Evolutionary conservation across 2,113 vertebrate species (phyloP), one percentile per base, ranked within the genome.

Genomic region (Peromyscus maniculatus): DNA sequence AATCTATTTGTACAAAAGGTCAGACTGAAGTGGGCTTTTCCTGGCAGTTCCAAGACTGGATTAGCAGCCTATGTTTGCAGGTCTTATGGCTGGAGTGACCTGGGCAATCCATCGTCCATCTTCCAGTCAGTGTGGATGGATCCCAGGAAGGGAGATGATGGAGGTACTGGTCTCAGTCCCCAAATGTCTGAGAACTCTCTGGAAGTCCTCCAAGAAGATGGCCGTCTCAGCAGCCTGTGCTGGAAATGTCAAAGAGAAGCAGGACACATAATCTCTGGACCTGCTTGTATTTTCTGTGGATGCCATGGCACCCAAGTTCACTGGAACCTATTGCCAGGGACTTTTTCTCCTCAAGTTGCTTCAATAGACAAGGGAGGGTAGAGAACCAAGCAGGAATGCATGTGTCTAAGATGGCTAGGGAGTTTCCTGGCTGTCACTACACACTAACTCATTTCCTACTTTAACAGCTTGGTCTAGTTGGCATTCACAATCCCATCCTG

Each of bases 351-450:
- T 83, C 21, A 0, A 36, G 33, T 80, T 74, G 94, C 80, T 28
- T 93, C 83, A 57, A 19, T 77, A 62, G 87, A 80, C 55, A 88
- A 55, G 7, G 16, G 24, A 94, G 78, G 91, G 91, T 91, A 92
- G 86, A 93, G 39, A 71, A 87, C 46, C 46, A 84, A 92, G 33
- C 17, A 86, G 78, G 88, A 96, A 95, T 95, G 93, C 31, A 66
- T 64, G 91, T 87, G 79, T 69, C 21, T 86, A 91, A 91, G 89
- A 83, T 62, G 43, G 87, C 87, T 84, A 95, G 96, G 95, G 97
- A 98, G 80, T 97, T 97, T 97, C 98, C 98, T 97, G 57, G 19
- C 43, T 84, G 83, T 88, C 71, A 33, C 82, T 83, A 93, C 86
- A 82, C 24, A 77, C 64, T 11, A 82, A 87, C 55, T 74, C 77